phyloP scores from a whole-genome alignment of 2,888 invertebrate genomes.

The Epistrophella euchroma region DNA sequence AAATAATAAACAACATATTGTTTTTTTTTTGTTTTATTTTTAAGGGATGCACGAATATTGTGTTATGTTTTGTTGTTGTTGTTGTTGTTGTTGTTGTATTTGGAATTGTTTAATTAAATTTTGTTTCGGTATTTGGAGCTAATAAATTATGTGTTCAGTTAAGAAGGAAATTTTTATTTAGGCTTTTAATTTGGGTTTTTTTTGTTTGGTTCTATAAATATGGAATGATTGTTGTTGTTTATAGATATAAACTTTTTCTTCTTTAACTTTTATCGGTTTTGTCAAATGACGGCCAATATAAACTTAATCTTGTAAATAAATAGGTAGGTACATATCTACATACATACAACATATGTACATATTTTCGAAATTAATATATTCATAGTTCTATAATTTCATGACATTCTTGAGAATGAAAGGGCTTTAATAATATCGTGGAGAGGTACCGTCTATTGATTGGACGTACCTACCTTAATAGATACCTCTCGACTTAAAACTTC shows the following conservation, averaged over 20 bases:
- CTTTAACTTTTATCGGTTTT: neutral
- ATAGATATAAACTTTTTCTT: neutral
- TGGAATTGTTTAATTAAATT: constrained; percentile 5
- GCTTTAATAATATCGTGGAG: too few relatives aligned
- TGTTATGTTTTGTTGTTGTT: neutral
- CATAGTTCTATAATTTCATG: too few relatives aligned
- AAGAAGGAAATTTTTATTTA: neutral
- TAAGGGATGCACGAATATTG: neutral
- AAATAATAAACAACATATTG: constrained; percentile 6
- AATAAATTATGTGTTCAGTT: neutral
- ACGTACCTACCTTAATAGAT: too few relatives aligned
- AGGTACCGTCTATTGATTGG: too few relatives aligned
- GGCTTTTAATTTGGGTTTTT: neutral
- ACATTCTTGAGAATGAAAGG: too few relatives aligned
- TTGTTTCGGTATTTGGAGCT: neutral
- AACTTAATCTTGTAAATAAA: too few relatives aligned
- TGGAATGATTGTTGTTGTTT: neutral
- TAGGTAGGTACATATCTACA: too few relatives aligned
- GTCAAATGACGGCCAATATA: neutral
- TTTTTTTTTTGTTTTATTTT: constrained; percentile 8
- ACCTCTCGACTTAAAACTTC: too few relatives aligned
- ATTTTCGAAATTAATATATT: too few relatives aligned
- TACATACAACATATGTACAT: too few relatives aligned
- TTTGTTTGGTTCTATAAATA: neutral
- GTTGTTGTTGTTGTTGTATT: neutral